Evolutionary conservation across 2,797 vertebrate species (phyloP).

Genomic region (Anas acuta): DNA sequence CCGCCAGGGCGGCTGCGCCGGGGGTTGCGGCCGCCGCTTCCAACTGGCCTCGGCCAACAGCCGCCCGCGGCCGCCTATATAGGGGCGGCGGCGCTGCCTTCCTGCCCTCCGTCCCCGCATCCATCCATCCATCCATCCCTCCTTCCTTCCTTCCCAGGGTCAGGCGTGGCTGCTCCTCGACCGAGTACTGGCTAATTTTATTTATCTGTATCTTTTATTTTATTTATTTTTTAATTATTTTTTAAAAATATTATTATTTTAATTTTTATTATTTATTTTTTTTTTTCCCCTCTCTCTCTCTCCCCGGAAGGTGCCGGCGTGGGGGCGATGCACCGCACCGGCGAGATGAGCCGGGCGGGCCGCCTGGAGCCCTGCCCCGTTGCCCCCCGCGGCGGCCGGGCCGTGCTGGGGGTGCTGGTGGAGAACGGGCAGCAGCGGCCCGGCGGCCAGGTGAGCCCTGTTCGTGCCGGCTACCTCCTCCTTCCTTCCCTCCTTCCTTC

Average conservation of each 20-base stretch:
- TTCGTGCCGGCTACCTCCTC: background rate
- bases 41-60: constrained; percentile 26
- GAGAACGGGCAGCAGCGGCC: constrained; percentile 77
- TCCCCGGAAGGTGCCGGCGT: background rate
- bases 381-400: constrained; percentile 52
- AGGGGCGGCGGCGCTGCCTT: background rate
- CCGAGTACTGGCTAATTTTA: too few species aligned
- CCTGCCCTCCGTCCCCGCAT: too few species aligned
- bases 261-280: background rate
- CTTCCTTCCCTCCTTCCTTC: too few species aligned
- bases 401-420: constrained; percentile 74
- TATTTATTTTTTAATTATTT: background rate
- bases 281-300: too few species aligned
- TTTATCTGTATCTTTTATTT: too few species aligned
- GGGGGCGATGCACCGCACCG: constrained; percentile 62
- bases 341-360: constrained; percentile 33
- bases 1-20: background rate
- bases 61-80: background rate
- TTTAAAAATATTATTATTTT: too few species aligned
- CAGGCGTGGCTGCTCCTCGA: too few species aligned
- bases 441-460: constrained; percentile 70
- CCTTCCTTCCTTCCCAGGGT: too few species aligned
- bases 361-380: constrained; percentile 35
- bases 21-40: background rate
- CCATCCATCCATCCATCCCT: too few species aligned